Conservation (phyloP, 2,797 vertebrate species). For the Enoplosus armatus region DNA sequence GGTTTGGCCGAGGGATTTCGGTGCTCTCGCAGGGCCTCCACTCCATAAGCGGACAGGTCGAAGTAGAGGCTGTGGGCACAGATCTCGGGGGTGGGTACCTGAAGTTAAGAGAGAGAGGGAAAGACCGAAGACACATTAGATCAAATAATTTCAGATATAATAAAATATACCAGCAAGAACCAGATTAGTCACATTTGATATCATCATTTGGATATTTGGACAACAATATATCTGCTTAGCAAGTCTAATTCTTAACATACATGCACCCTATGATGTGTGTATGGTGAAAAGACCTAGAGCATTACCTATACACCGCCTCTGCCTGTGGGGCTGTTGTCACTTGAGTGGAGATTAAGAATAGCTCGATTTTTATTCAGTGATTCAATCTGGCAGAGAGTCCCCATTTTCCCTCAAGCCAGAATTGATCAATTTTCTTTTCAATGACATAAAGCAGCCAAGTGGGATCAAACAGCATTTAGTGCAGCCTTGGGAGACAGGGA, state of each 20-base stretch:
- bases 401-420: conserved; percentile 57
- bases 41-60: conserved; percentile 88
- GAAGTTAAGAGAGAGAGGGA: not conserved
- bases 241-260: not conserved
- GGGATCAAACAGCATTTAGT: conserved; percentile 57
- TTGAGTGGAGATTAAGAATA: conserved; percentile 40
- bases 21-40: conserved; percentile 81
- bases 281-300: conserved; percentile 5
- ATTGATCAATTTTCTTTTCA: conserved; percentile 58
- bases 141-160: conserved; percentile 24
- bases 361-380: conserved; percentile 40
- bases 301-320: conserved; percentile 6
- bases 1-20: conserved; percentile 73
- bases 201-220: conserved; percentile 12
- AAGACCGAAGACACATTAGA: not conserved
- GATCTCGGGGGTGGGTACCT: conserved; percentile 90
- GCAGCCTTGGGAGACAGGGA: conserved; percentile 34
- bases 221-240: not conserved
- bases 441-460: conserved; percentile 61
- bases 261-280: not conserved
- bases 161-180: fast-evolving
- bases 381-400: conserved; percentile 30
- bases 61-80: conserved; percentile 87
- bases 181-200: conserved; percentile 15
- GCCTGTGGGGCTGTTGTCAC: conserved; percentile 15